These are phyloP conservation scores for Bungarus multicinctus DNA, from an alignment of 2,113 vertebrate genomes.

Conservation along the genomic window DNA sequence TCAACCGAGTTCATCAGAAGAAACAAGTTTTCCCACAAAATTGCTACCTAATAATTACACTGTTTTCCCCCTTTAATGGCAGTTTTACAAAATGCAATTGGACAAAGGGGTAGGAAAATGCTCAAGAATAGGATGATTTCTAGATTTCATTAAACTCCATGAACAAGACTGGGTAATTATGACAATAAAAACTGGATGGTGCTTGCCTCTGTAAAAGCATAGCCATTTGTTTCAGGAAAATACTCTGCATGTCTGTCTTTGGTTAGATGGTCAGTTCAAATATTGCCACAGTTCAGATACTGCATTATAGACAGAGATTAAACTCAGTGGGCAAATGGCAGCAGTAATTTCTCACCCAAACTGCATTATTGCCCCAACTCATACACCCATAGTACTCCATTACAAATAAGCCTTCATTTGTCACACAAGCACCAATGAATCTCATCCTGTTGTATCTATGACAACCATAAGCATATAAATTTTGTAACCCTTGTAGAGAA, in stretches of 20 bases:
- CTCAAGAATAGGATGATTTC: neutral
- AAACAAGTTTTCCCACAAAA: neutral
- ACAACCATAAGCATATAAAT: neutral
- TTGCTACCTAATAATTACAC: neutral
- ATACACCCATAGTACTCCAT: neutral
- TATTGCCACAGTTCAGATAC: neutral
- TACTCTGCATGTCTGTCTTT: neutral
- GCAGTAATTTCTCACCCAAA: neutral
- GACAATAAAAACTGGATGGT: neutral
- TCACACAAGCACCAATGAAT: neutral
- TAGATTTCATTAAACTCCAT: neutral
- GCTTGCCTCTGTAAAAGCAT: neutral
- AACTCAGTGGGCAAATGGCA: neutral
- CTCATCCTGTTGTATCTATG: neutral
- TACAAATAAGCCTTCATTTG: neutral
- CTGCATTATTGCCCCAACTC: neutral
- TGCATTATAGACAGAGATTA: neutral
- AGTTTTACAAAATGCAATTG: neutral
- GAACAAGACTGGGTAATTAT: neutral
- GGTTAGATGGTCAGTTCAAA: neutral
- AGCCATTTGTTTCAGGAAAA: neutral
- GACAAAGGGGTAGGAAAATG: neutral
- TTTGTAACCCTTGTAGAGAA: neutral
- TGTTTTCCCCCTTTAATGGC: neutral
- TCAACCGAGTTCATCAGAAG: neutral